Conservation (phyloP, 2,797 vertebrate genomes). For the Hypotaenidia okinawae region DNA sequence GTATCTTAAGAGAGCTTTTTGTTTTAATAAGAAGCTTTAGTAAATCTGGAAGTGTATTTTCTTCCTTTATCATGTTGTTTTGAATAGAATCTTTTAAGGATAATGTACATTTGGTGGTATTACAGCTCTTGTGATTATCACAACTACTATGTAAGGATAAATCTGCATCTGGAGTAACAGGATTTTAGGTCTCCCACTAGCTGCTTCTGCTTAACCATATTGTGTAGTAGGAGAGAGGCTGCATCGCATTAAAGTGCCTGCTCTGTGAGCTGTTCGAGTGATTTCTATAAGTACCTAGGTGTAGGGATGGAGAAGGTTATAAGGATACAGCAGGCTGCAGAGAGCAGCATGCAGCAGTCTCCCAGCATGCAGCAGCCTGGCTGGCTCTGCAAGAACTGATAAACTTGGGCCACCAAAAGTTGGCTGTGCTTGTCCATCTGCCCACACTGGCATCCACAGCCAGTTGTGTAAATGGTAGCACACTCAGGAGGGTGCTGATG, state of each 20-base stretch:
- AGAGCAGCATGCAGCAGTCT: not conserved
- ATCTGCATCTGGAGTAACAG: not conserved
- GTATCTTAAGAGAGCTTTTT: not conserved
- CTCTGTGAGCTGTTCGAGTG: not conserved
- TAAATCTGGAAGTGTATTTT: not conserved
- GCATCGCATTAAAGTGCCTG: not conserved
- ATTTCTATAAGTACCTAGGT: not conserved
- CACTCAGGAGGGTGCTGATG: not conserved
- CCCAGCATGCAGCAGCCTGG: not conserved
- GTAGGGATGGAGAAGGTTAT: not conserved
- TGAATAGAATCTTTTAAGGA: not conserved
- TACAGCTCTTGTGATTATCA: not conserved
- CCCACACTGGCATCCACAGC: not conserved
- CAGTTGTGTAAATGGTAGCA: not conserved
- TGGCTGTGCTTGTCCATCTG: not conserved
- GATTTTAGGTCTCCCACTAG: not conserved
- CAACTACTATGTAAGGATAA: not conserved
- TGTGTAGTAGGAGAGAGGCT: rapidly evolving
- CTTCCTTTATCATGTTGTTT: not conserved
- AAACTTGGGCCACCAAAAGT: not conserved
- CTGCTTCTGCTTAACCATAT: not conserved
- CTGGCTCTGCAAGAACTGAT: not conserved
- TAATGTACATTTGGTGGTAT: not conserved
- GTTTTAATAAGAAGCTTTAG: not conserved
- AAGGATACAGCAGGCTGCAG: not conserved